Base-by-base conservation (phyloP, 53 echinoderm and acorn worm genomes). In the Luidia sarsii region DNA sequence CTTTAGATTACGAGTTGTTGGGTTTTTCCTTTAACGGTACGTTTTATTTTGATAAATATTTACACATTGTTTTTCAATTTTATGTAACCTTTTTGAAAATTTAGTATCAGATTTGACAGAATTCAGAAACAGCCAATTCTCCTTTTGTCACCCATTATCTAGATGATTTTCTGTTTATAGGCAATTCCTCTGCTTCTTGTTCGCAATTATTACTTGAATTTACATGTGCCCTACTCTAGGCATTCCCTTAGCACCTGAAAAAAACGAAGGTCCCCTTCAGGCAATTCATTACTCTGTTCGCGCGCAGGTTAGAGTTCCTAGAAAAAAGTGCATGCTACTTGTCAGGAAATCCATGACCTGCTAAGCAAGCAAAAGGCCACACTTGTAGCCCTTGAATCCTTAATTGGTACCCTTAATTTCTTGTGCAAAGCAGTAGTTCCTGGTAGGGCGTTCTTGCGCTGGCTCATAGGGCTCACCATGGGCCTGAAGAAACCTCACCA, bases 401-500 rank as follows among this genome's bases (percentile, higher is more conserved):
- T 70, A 14, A 33, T 83, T 32, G 83, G 83, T 0, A 64, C 51
- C 0, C 39, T 83, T 3, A 70, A 70, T 50, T 83, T 72, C 36
- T 15, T 71, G 0, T 71, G 64, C 48, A 71, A 52, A 36, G 67
- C 75, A 2, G 19, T 75, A 19, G 3, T 31, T 16, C 54, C 81
- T 1, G 81, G 81, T 13, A 22, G 80, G 3, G 68, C 86, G 0
- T 86, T 86, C 33, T 48, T 70, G 27, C 33, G 69, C 0, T 35
- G 64, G 10, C 21, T 80, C 10, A 70, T 80, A 3, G 70, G 52
- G 11, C 61, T 87, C 8, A 32, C 62, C 0, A 23, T 25, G 5
- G 68, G 65, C 2, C 23, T 54, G 2, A 39, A 15, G 13, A 50
- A 46, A 11, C 54, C 65, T 16, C 41, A 71, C 30, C 67, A 87